phyloP scores from a whole-genome alignment of 2,797 vertebrate species.

The Falco peregrinus region DNA sequence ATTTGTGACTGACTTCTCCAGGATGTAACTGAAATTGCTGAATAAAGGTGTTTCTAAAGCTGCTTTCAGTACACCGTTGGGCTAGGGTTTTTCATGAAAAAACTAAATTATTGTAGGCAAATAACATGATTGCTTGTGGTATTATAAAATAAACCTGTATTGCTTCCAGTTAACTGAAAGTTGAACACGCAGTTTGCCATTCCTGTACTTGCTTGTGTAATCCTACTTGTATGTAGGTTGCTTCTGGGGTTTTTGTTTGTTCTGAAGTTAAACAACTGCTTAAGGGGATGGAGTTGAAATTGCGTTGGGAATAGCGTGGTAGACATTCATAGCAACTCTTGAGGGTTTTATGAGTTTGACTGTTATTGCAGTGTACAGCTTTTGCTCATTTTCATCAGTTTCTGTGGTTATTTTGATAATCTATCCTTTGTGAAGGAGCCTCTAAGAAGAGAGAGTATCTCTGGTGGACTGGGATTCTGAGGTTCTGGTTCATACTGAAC shows the following conservation, averaged over 20 bases:
- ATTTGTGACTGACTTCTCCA: background rate
- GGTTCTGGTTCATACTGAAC: background rate
- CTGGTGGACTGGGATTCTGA: background rate
- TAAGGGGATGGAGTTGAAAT: background rate
- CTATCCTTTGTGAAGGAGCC: background rate
- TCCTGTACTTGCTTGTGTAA: background rate
- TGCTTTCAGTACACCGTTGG: fast-evolving
- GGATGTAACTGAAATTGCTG: background rate
- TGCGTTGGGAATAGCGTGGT: background rate
- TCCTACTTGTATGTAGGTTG: background rate
- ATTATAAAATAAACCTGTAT: background rate
- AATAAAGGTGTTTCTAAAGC: background rate
- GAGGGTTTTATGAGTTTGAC: background rate
- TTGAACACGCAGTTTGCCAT: background rate
- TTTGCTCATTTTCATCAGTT: background rate
- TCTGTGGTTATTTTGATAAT: background rate
- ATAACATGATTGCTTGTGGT: background rate
- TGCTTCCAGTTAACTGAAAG: background rate
- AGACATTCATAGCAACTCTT: background rate
- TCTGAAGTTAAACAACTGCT: background rate
- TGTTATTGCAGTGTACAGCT: background rate
- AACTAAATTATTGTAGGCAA: background rate
- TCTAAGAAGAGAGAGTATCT: background rate
- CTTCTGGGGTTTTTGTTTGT: background rate
- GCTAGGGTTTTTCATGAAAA: background rate